Base-by-base conservation (phyloP, 2,797 vertebrate genomes). In the Darevskia nairensis region DNA sequence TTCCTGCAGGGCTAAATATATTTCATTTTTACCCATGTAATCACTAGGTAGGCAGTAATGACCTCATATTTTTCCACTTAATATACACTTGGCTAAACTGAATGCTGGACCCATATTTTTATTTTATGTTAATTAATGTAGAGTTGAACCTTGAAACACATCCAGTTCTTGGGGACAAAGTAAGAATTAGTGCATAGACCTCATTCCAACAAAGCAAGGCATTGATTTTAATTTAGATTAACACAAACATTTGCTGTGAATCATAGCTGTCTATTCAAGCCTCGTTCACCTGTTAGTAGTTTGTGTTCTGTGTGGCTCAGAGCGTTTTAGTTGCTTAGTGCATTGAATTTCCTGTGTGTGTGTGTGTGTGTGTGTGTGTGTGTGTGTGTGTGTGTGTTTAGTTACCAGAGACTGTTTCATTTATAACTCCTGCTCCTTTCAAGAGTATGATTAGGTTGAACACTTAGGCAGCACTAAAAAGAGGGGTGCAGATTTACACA, bases 171-270 rank as follows among this genome's bases (percentile, higher is more conserved):
- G 55, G 72, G 84, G 90, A 88, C 88, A 93, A 94, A 94, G 77
- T 44, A 87, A 93, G 89, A 93, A 94, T 93, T 89, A 90, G 84
- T 90, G 91, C 91, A 68, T 79, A 93, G 82, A 93, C 46, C n/a
- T 92, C 90, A 84, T 92, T 89, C 92, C 91, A 94, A 92, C 92
- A 84, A 82, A 86, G 75, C 90, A 93, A 44, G 75, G 83, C 90
- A 88, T 89, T 91, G 74, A 94, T 94, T 95, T 94, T 92, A 88
- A 90, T 94, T 94, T 94, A 92, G 86, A 90, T 93, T 95, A 94
- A 80, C 79, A 84, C 86, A 91, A 93, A 95, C 92, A 89, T 84
- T 92, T 84, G 92, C 71, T 82, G 82, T 89, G 85, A 41, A 41
- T 92, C 74, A 78, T 92, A 92, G 85, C 79, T 89, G 89, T 74